Percentiles rank a stretch among this genome's conserved stretches.
These are phyloP conservation scores for Podarcis siculus DNA, from an alignment of 2,797 vertebrate species.

Conservation along the genomic window DNA sequence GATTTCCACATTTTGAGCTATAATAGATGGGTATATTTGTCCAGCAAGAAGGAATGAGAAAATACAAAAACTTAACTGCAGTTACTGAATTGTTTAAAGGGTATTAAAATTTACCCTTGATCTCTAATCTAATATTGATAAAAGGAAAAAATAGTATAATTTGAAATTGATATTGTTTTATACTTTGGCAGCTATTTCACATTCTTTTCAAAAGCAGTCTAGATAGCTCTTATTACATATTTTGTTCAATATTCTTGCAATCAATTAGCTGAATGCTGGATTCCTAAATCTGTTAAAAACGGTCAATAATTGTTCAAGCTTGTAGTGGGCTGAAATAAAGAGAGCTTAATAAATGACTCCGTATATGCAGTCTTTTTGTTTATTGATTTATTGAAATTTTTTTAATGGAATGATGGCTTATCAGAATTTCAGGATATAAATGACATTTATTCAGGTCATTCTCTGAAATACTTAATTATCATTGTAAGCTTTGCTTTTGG, in stretches of 20 bases:
- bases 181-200: not conserved
- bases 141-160: not conserved
- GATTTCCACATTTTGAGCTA: conserved; percentile 26
- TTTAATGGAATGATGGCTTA: not conserved
- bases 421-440: not conserved
- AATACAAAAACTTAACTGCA: not conserved
- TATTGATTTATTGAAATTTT: too few relatives aligned
- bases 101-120: not conserved
- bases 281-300: not conserved
- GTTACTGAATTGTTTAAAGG: not conserved
- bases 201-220: not conserved
- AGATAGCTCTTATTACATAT: not conserved
- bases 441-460: not conserved
- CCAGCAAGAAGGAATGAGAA: too few relatives aligned
- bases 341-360: not conserved
- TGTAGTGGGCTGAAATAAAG: not conserved
- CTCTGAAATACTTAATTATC: not conserved
- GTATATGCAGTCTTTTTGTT: too few relatives aligned
- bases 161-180: not conserved
- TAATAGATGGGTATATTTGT: not conserved
- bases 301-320: not conserved
- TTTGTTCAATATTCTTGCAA: not conserved
- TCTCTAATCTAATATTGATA: not conserved
- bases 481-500: not conserved
- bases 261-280: not conserved